Percentiles rank a stretch among this genome's conserved stretches.
These are phyloP conservation scores for Phocides pigmalion DNA, from an alignment of 1,140 invertebrate species.

Conservation along the genomic window DNA sequence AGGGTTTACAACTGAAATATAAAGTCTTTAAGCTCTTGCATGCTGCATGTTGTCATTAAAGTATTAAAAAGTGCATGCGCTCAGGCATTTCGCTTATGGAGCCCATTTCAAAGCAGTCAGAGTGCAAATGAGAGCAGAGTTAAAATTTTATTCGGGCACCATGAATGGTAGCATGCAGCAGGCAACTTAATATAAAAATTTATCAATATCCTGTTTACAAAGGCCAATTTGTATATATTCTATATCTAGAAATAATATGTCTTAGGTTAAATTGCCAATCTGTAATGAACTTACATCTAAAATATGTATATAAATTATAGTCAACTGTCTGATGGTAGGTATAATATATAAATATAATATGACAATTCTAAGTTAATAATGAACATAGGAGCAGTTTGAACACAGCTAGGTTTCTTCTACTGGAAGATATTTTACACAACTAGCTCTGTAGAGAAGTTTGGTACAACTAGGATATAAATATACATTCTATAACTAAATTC, in stretches of 20 bases:
- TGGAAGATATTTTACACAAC: constrained; percentile 65
- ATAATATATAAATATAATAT: constrained; percentile 37
- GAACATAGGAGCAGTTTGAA: constrained; percentile 55
- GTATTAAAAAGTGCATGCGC: constrained; percentile 65
- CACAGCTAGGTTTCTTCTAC: constrained; percentile 64
- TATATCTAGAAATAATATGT: constrained; percentile 39
- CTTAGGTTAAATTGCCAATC: constrained; percentile 32
- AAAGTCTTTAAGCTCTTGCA: constrained; percentile 74
- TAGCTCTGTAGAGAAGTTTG: constrained; percentile 63
- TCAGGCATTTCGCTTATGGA: constrained; percentile 56
- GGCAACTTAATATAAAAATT: constrained; percentile 67
- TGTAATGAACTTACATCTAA: constrained; percentile 54
- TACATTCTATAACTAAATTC: constrained; percentile 68
- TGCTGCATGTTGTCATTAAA: constrained; percentile 75
- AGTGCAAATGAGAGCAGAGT: constrained; percentile 48
- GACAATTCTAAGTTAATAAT: constrained; percentile 55
- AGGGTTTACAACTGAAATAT: constrained; percentile 44
- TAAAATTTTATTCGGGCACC: constrained; percentile 58
- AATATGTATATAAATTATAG: constrained; percentile 38
- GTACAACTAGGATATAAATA: constrained; percentile 53
- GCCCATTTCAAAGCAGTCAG: constrained; percentile 58
- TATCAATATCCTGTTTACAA: constrained; percentile 34
- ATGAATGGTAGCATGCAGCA: constrained; percentile 76
- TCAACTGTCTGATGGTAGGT: constrained; percentile 50
- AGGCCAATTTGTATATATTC: constrained; percentile 40